Conservation (phyloP, 1,140 invertebrate species). For the Anastrepha ludens region DNA sequence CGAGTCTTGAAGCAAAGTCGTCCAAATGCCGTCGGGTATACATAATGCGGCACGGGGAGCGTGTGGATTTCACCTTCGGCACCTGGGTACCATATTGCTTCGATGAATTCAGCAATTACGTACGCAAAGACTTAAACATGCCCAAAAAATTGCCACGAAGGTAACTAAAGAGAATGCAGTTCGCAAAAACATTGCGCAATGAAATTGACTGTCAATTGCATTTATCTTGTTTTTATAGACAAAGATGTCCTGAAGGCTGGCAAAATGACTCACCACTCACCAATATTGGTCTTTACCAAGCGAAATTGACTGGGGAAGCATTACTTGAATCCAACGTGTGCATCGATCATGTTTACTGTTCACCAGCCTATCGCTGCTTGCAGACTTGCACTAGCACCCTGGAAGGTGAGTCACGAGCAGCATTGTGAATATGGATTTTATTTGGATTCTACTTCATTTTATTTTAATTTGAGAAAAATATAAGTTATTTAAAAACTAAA, state of each 20-base stretch:
- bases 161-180: slow-evolving; percentile 22
- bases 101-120: slow-evolving; percentile 85
- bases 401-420: slow-evolving; percentile 73
- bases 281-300: slow-evolving; percentile 85
- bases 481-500: background rate
- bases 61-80: slow-evolving; percentile 94
- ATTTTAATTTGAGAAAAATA: background rate
- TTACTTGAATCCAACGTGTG: slow-evolving; percentile 80
- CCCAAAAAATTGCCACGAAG: slow-evolving; percentile 81
- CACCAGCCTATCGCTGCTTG: slow-evolving; percentile 92
- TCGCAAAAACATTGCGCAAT: background rate
- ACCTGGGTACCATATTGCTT: slow-evolving; percentile 91
- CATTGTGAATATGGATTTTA: background rate
- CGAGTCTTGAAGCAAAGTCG: slow-evolving; percentile 49
- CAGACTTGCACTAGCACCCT: slow-evolving; percentile 88
- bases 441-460: background rate
- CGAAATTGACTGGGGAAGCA: slow-evolving; percentile 85
- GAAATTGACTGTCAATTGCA: background rate
- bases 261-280: slow-evolving; percentile 91
- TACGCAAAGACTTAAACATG: slow-evolving; percentile 92
- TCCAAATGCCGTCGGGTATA: slow-evolving; percentile 78
- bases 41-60: slow-evolving; percentile 84
- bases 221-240: slow-evolving; percentile 64
- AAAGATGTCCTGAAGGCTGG: slow-evolving; percentile 80
- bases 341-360: slow-evolving; percentile 86